phyloP scores from a whole-genome alignment of 1,140 invertebrate genomes.

The Drosophila busckii region DNA sequence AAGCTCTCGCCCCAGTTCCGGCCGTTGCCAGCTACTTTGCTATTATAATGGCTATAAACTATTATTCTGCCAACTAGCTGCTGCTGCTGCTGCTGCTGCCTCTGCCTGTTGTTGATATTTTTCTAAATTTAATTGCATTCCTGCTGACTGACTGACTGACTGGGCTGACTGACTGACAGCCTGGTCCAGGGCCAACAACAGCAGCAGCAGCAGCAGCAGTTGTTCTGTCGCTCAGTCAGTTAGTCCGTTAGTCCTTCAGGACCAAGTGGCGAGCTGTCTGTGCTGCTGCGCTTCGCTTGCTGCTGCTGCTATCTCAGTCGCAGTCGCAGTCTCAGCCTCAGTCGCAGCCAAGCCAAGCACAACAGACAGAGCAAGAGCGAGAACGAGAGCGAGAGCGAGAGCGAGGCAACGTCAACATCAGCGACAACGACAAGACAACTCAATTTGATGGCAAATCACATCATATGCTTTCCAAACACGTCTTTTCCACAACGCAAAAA shows the following conservation, averaged over 20 bases:
- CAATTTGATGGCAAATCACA: constrained; percentile 78
- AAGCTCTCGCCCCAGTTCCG: constrained; percentile 2
- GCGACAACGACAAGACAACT: constrained; percentile 53
- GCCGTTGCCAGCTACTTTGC: constrained; percentile 36
- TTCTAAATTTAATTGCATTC: constrained; percentile 77
- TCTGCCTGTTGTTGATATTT: constrained; percentile 65
- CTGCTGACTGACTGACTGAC: constrained; percentile 28
- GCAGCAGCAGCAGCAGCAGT: too few relatives aligned
- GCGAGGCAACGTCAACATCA: constrained; percentile 7
- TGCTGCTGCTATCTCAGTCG: too few relatives aligned
- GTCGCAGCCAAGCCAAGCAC: too few relatives aligned
- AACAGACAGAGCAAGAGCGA: constrained; percentile 3
- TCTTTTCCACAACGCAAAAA: constrained; percentile 67
- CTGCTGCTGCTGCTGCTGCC: constrained; percentile 3
- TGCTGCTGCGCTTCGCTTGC: too few relatives aligned
- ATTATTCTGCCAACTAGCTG: constrained; percentile 55
- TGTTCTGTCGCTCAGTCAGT: too few relatives aligned
- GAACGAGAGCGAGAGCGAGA: constrained; percentile 9
- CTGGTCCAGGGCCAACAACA: too few relatives aligned
- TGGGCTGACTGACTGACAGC: not conserved
- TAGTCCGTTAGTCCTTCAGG: too few relatives aligned
- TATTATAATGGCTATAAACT: constrained; percentile 65
- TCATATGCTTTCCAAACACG: constrained; percentile 79
- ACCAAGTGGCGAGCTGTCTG: too few relatives aligned
- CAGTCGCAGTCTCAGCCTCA: too few relatives aligned